A percentile compares a stretch with the other conserved stretches of the same genome.
These are phyloP conservation scores for Platycercus adscitus DNA, from an alignment of 2,113 vertebrate species.

Conservation along the genomic window DNA sequence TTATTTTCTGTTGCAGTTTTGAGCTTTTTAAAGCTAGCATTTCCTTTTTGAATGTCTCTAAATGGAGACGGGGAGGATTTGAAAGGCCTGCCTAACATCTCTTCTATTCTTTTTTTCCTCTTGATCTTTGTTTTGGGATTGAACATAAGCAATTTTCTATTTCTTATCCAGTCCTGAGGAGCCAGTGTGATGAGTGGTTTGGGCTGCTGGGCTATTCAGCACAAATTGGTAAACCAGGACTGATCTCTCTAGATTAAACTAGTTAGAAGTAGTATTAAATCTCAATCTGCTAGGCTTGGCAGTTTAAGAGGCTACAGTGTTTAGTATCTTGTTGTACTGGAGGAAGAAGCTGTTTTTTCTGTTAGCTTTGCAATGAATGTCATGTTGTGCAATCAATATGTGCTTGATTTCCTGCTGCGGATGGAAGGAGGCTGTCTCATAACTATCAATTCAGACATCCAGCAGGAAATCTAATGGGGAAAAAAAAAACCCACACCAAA, in stretches of 20 bases:
- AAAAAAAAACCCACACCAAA: neutral
- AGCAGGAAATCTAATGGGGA: neutral
- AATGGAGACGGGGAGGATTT: neutral
- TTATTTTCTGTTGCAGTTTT: slow-evolving; percentile 4
- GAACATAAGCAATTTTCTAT: neutral
- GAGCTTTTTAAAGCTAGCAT: neutral
- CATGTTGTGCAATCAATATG: neutral
- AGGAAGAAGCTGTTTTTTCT: neutral
- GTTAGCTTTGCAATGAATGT: neutral
- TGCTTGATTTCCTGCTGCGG: neutral
- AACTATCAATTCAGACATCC: neutral
- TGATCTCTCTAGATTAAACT: neutral
- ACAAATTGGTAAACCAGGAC: neutral
- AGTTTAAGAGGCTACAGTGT: neutral
- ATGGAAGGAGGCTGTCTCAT: neutral
- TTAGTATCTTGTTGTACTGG: neutral
- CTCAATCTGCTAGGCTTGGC: neutral
- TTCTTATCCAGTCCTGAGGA: neutral
- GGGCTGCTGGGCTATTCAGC: neutral
- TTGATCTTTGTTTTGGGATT: neutral
- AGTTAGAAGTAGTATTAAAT: neutral
- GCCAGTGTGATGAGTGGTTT: neutral
- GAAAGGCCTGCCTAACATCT: neutral
- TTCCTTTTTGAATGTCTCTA: neutral
- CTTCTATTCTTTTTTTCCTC: neutral